Conservation (phyloP, 2,888 invertebrate genomes). For the Ceraclea dissimilis region DNA sequence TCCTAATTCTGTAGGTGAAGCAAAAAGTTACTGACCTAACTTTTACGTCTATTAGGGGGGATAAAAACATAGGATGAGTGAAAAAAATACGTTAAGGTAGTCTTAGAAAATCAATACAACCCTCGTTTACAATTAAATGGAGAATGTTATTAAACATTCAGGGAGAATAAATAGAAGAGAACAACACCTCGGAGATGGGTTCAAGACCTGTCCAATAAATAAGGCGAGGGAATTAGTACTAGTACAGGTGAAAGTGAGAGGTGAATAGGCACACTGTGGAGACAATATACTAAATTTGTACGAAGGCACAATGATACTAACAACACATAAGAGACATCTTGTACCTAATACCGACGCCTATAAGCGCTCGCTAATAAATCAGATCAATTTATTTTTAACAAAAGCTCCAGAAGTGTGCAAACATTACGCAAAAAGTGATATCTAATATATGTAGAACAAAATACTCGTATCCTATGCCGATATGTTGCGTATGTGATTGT, state of each 20-base stretch:
- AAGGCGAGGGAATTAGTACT: neutral
- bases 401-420: neutral
- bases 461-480: too few species aligned
- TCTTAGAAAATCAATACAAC: neutral
- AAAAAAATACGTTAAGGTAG: neutral
- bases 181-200: neutral
- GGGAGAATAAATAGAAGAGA: neutral
- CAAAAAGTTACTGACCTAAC: too few species aligned
- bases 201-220: slow-evolving; percentile 2
- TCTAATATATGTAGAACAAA: too few species aligned
- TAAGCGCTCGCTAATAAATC: neutral
- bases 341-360: neutral
- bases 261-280: neutral
- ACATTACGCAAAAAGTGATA: neutral
- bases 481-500: too few species aligned
- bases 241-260: neutral
- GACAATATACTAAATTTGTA: neutral
- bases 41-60: too few species aligned
- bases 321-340: neutral
- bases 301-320: too few species aligned
- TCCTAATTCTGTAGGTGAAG: too few species aligned
- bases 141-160: neutral
- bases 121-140: slow-evolving; percentile 1
- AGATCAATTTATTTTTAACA: slow-evolving; percentile 2
- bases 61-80: too few species aligned